Evolutionary conservation across 2,113 vertebrate species (phyloP), one percentile per base, ranked within the genome.

Genomic region (Anhinga anhinga): DNA sequence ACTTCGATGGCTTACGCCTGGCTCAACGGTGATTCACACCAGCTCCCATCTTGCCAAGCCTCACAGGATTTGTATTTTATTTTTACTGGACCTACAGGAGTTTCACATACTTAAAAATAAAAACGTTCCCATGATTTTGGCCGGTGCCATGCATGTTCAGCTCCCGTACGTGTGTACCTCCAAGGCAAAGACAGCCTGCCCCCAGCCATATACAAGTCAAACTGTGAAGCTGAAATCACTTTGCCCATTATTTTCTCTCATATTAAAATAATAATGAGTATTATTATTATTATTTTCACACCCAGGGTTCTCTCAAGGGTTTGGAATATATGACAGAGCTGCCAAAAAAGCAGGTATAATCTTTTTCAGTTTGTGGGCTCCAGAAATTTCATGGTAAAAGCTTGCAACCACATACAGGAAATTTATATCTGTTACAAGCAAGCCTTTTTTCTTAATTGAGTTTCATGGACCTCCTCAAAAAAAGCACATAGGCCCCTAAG

Each of bases 91-190:
- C 44, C 11, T 45, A 87, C 10, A 61, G 6, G 66, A 77, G 13
- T 12, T 11, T 61, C 62, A 78, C 7, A n/a, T 10, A 49, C 7
- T 32, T 74, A 30, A 94, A 88, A 70, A 71, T 16, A 49, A 36
- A 81, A 85, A 34, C 3, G 5, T 3, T 82, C 18, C 30, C 11
- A 10, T 21, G 23, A 38, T 91, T 87, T 67, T 50, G 62, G 34
- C 26, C 3, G 1, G 18, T 23, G 17, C 18, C 66, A 36, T 0
- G 0, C 21, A 11, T 13, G 10, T 38, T 56, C 61, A 82, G 56
- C 56, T 96, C 62, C n/a, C 62, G 19, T 13, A 44, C 26, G 10
- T 2, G 7, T 2, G 2, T 15, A 9, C 55, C 47, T 44, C 44
- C 50, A 52, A 58, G 62, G 44, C 44, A 78, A 78, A 59, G 26